Percentiles rank a stretch among this genome's conserved stretches.
phyloP scores from a whole-genome alignment of 2,113 vertebrate genomes.

The Pogona vitticeps region DNA sequence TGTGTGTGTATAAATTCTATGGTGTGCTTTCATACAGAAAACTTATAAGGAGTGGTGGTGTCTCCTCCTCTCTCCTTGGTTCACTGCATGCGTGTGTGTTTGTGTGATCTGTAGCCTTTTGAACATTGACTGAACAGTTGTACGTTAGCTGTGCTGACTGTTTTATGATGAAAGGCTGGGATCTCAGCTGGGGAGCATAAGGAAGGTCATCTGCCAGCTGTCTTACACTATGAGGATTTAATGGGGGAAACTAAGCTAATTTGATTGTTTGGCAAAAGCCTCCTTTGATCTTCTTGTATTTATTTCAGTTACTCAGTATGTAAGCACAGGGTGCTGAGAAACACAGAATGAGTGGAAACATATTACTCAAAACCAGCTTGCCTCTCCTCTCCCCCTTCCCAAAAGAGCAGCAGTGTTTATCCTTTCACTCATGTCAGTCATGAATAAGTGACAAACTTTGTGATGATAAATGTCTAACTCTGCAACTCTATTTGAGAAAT shows the following conservation, averaged over 20 bases:
- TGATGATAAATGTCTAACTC: constrained; percentile 58
- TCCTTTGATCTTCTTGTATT: constrained; percentile 43
- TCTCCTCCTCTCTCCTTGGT: neutral
- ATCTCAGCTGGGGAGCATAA: constrained; percentile 38
- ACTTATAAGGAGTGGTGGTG: neutral
- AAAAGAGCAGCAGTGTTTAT: constrained; percentile 56
- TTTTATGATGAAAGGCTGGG: constrained; percentile 31
- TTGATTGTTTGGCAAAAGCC: constrained; percentile 49
- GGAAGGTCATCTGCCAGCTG: constrained; percentile 45
- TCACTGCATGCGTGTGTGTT: neutral
- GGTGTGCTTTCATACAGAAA: neutral
- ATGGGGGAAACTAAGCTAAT: constrained; percentile 59
- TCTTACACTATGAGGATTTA: constrained; percentile 53
- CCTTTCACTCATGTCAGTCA: constrained; percentile 45
- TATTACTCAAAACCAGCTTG: constrained; percentile 48
- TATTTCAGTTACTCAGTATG: constrained; percentile 50
- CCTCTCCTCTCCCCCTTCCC: neutral
- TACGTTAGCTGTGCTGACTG: neutral
- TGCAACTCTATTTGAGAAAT: constrained; percentile 76
- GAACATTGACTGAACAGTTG: constrained; percentile 15
- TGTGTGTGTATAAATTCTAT: neutral
- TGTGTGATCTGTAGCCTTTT: neutral
- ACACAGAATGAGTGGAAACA: constrained; percentile 42
- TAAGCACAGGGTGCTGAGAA: constrained; percentile 34
- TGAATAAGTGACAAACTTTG: constrained; percentile 55